Conservation (phyloP, 2,888 invertebrate genomes). For the Drosophila tripunctata region DNA sequence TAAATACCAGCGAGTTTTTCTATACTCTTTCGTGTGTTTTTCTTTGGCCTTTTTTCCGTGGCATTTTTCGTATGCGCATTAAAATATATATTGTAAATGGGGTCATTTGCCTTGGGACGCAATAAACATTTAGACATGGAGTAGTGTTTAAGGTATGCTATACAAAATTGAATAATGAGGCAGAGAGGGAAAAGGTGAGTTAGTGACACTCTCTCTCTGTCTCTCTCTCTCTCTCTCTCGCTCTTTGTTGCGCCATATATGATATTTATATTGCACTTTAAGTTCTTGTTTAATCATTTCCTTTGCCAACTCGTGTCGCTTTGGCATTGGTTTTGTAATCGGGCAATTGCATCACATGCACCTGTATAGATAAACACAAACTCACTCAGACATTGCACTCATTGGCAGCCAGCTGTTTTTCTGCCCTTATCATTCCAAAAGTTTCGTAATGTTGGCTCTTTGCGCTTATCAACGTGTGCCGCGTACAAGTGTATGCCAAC, state of each 20-base stretch:
- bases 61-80: constrained; percentile 25
- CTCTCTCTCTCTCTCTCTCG: not conserved
- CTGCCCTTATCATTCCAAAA: constrained; percentile 12
- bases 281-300: constrained; percentile 32
- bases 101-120: constrained; percentile 66
- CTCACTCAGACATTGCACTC: not conserved
- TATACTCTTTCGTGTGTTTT: not conserved
- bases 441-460: constrained; percentile 63
- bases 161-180: constrained; percentile 1
- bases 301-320: constrained; percentile 18
- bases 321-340: constrained; percentile 65
- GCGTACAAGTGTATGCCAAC: constrained; percentile 36
- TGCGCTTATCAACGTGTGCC: constrained; percentile 41
- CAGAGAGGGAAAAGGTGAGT: not conserved
- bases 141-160: constrained; percentile 26
- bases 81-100: constrained; percentile 74
- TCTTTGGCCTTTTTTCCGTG: not conserved
- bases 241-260: constrained; percentile 4
- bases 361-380: constrained; percentile 43
- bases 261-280: constrained; percentile 12
- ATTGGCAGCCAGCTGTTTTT: constrained; percentile 18
- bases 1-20: constrained; percentile 40
- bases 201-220: not conserved
- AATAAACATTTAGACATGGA: constrained; percentile 20
- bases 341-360: constrained; percentile 62